Percentiles rank a stretch among this genome's conserved stretches.
phyloP scores from a whole-genome alignment of 1,140 invertebrate genomes.

The Octopus bimaculoides region DNA sequence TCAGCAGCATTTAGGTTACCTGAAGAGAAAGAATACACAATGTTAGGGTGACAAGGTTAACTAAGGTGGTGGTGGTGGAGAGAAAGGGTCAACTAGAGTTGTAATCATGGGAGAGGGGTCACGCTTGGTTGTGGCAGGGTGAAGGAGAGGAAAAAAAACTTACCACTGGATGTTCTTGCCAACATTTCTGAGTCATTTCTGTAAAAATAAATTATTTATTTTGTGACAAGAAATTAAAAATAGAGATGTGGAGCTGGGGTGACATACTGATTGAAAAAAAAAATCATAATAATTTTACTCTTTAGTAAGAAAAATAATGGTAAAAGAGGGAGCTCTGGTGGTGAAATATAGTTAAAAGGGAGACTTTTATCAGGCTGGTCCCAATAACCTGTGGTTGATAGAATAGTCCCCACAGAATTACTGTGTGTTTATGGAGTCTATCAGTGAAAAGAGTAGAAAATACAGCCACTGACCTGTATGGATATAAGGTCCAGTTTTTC shows the following conservation, averaged over 20 bases:
- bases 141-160: conserved; percentile 16
- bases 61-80: too few species aligned
- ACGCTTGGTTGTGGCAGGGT: too few species aligned
- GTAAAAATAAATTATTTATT: conserved; percentile 18
- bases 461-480: conserved; percentile 59
- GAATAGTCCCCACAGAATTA: neutral
- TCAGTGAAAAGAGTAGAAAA: neutral
- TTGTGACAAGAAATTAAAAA: neutral
- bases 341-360: too few species aligned
- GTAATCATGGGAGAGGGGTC: too few species aligned
- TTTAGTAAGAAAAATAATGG: too few species aligned
- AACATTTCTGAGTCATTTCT: conserved; percentile 64
- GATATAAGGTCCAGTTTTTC: conserved; percentile 91
- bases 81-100: too few species aligned
- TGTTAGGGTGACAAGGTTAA: too few species aligned
- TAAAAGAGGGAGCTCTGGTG: too few species aligned
- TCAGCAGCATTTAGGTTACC: conserved; percentile 68
- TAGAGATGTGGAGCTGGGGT: too few species aligned
- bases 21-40: conserved; percentile 22
- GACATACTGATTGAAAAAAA: too few species aligned
- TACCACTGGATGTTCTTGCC: conserved; percentile 75
- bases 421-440: neutral
- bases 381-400: neutral
- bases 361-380: too few species aligned
- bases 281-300: too few species aligned